Percentiles rank a stretch among this genome's conserved stretches.
phyloP scores from a whole-genome alignment of 2,888 invertebrate species.

The Trissolcus brochymenae region DNA sequence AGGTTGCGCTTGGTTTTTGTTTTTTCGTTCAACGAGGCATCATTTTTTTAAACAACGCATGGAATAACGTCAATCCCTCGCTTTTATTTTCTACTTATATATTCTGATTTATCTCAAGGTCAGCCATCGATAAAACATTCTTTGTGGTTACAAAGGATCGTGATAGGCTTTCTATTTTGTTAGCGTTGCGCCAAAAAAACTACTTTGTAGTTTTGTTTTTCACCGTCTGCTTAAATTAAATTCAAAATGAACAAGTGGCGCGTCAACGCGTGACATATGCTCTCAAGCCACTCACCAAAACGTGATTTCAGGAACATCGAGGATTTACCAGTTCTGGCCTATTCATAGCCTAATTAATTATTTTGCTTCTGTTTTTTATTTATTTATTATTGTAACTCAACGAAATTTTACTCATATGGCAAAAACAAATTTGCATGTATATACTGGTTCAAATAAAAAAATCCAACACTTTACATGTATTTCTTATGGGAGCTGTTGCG shows the following conservation, averaged over 20 bases:
- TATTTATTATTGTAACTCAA: no score
- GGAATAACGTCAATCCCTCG: slow-evolving; percentile 19
- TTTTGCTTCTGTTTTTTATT: no score
- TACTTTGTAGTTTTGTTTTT: slow-evolving; percentile 14
- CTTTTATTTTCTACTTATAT: not conserved
- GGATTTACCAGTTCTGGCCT: slow-evolving; percentile 60
- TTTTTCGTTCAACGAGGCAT: no score
- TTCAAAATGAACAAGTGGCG: slow-evolving; percentile 38
- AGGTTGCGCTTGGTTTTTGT: no score
- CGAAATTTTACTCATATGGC: no score
- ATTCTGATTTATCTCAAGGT: slow-evolving; percentile 63
- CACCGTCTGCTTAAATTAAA: slow-evolving; percentile 35
- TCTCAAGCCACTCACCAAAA: slow-evolving; percentile 8
- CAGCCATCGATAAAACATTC: slow-evolving; percentile 66
- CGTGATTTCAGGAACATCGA: slow-evolving; percentile 26
- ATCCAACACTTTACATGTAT: no score
- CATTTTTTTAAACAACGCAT: slow-evolving; percentile 14
- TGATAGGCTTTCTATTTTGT: slow-evolving; percentile 29
- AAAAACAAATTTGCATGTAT: no score
- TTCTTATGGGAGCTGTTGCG: no score
- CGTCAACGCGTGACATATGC: slow-evolving; percentile 39
- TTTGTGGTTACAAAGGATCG: slow-evolving; percentile 45
- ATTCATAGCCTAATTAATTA: slow-evolving; percentile 60
- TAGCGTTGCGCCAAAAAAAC: slow-evolving; percentile 32
- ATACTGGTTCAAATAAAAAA: no score